These are phyloP conservation scores for Caenorhabditis imperialis DNA, from an alignment of 2,888 invertebrate species.

Conservation along the genomic window DNA sequence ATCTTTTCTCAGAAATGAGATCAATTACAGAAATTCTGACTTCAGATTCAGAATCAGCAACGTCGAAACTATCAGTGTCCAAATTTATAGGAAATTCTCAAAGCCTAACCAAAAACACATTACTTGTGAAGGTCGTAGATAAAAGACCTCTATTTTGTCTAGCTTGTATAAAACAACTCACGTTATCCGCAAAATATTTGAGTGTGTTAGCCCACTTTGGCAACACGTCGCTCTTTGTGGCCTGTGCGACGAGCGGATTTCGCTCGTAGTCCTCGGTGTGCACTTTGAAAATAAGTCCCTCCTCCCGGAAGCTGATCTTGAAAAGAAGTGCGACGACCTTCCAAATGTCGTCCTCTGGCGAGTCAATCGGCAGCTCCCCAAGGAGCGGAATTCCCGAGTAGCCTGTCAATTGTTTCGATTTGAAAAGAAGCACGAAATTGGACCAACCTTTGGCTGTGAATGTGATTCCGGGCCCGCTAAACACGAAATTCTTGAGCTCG, in stretches of 20 bases:
- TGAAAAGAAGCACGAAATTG: constrained; percentile 1
- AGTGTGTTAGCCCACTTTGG: constrained; percentile 56
- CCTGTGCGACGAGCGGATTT: constrained; percentile 61
- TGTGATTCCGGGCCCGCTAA: constrained; percentile 45
- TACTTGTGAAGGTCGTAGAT: no score
- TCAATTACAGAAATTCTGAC: no score
- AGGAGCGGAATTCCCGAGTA: constrained; percentile 65
- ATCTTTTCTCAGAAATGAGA: no score
- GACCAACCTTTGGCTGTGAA: constrained; percentile 52
- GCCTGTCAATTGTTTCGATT: no score
- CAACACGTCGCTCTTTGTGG: constrained; percentile 61
- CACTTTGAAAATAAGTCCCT: constrained; percentile 63
- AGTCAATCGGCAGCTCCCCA: constrained; percentile 53
- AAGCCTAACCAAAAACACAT: no score
- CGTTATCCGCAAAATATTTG: constrained; percentile 50
- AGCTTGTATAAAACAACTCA: constrained; percentile 20
- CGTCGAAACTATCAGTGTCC: no score
- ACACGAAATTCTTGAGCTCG: constrained; percentile 61
- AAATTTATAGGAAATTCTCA: no score
- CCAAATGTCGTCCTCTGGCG: constrained; percentile 62
- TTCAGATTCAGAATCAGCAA: no score
- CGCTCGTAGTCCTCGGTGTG: constrained; percentile 52
- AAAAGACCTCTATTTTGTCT: no score
- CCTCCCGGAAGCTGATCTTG: constrained; percentile 55
- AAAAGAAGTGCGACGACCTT: constrained; percentile 63